Base-by-base conservation (phyloP, 2,888 invertebrate genomes). In the Nephrocerus scutellatus region DNA sequence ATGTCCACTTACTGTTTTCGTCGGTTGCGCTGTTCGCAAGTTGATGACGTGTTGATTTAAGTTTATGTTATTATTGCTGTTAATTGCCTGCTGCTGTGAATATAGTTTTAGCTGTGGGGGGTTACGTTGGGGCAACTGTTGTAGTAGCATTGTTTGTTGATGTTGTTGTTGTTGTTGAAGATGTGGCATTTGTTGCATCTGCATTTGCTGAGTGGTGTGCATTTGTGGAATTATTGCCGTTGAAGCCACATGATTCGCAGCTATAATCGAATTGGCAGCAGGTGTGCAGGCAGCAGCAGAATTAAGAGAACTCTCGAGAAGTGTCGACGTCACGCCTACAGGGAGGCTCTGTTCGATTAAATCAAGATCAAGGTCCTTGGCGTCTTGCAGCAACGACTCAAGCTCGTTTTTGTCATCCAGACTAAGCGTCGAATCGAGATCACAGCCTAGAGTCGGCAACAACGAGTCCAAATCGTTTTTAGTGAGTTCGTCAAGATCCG, bases 391-490 rank as follows among this genome's bases (percentile, higher is more conserved):
- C 39, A 67, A 52, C 36, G 66, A 65, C 48, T 67, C 66, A 25
- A 67, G 55, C 44, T 63, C 62, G 43, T 65, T 65, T 46, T 67
- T 67, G 42, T 62, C 62, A 49, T 66, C 67, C 46, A 66, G 53
- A 48, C 62, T 65, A 25, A 67, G 52, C 28, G 63, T 57, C 42
- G 66, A 58, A 51, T 66, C 67, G 42, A 80, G 70, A 54, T 80
- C 77, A 60, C 62, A 62, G 56, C 56, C 59, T 50, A 75, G 72
- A 30, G 76, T 74, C 46, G 73, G 78, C 57, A 82, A 67, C 51
- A 82, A 67, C 52, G 78, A 78, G 54, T 82, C 82, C 38, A 82
- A 70, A 60, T 81, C 82, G 36, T 62, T 66, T 38, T 63, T 63
- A 13, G 66, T 62, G 30, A 67, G 47, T 26, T 63, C 64, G 44